These are phyloP conservation scores for Sphenopsis melanotis DNA, from an alignment of 2,797 vertebrate genomes.

Conservation along the genomic window DNA sequence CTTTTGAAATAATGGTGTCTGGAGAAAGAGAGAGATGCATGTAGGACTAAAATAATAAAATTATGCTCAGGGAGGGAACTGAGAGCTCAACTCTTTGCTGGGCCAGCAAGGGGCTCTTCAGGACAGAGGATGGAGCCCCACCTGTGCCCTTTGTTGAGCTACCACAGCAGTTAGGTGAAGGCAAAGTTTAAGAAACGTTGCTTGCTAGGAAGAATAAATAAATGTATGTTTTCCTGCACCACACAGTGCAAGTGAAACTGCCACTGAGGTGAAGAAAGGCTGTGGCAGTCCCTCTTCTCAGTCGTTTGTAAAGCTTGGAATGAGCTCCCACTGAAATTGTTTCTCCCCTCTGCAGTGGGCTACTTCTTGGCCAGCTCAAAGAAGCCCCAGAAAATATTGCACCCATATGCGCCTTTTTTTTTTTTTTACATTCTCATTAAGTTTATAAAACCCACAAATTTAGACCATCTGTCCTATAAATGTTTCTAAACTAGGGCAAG, in stretches of 20 bases:
- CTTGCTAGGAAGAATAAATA: not conserved
- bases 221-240: not conserved
- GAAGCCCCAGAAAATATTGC: conserved; percentile 60
- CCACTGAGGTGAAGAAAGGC: conserved; percentile 17
- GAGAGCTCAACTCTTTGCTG: not conserved
- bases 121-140: not conserved
- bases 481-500: conserved; percentile 68
- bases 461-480: conserved; percentile 70
- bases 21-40: not conserved
- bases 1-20: not conserved
- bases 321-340: conserved; percentile 27
- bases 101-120: not conserved
- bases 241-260: not conserved
- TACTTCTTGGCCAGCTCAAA: conserved; percentile 57
- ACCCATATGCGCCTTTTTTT: conserved; percentile 37
- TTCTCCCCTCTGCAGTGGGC: conserved; percentile 37
- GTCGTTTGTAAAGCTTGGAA: not conserved
- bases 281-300: not conserved
- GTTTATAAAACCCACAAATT: conserved; percentile 71
- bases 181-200: not conserved
- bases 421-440: conserved; percentile 65
- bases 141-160: not conserved
- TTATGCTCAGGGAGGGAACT: not conserved
- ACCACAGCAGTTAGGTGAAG: not conserved
- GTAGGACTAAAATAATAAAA: not conserved